phyloP scores from a whole-genome alignment of 2,113 vertebrate genomes.

The Onychostoma macrolepis region DNA sequence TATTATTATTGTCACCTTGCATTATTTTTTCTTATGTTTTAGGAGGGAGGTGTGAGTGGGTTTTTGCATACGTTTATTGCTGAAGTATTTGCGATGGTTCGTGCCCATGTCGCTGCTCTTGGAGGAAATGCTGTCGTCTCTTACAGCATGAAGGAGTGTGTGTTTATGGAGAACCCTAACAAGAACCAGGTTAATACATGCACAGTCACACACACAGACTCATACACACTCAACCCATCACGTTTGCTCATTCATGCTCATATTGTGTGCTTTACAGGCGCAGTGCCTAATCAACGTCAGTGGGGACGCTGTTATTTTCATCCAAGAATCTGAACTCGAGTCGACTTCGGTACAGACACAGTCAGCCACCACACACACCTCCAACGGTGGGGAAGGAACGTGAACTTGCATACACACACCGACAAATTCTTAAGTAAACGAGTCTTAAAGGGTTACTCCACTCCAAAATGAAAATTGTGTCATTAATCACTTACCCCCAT shows the following conservation, averaged over 20 bases:
- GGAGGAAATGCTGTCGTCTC: constrained; percentile 97
- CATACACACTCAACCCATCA: neutral
- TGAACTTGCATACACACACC: constrained; percentile 69
- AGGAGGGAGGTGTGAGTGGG: constrained; percentile 98
- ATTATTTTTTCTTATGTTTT: constrained; percentile 7
- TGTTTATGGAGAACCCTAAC: constrained; percentile 99
- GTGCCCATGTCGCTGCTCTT: constrained; percentile 93
- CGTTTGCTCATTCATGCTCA: neutral
- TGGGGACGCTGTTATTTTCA: constrained; percentile 92
- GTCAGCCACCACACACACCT: constrained; percentile 67
- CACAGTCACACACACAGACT: neutral
- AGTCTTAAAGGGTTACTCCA: too few relatives aligned
- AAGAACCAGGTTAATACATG: constrained; percentile 90
- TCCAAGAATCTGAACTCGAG: constrained; percentile 88
- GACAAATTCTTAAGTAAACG: neutral
- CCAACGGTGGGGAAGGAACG: constrained; percentile 76
- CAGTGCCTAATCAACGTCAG: constrained; percentile 99
- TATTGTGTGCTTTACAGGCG: constrained; percentile 74
- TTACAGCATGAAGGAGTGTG: constrained; percentile 98
- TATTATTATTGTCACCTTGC: neutral
- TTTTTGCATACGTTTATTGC: constrained; percentile 96
- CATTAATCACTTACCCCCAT: too few relatives aligned
- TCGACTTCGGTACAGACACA: constrained; percentile 66
- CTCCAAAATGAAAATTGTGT: too few relatives aligned
- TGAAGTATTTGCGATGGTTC: constrained; percentile 97